Evolutionary conservation across 2,888 invertebrate species (phyloP), one percentile per base, ranked within the genome.

Genomic region (Dryadula phaetusa): DNA sequence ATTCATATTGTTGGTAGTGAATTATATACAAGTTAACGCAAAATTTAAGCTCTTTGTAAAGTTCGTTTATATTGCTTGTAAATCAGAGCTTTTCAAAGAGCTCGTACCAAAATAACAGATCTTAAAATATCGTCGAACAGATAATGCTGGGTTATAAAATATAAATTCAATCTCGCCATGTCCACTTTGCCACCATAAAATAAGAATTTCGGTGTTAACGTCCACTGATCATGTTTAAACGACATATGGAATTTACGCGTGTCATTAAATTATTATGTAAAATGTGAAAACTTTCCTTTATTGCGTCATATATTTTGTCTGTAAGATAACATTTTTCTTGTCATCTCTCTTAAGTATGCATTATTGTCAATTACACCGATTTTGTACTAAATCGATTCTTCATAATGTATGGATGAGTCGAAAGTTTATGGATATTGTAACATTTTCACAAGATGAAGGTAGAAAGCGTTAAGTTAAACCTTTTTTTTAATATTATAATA

Each of bases 231-330:
- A 63, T 53, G 34, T 28, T 49, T 67, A 53, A 64, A 60, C 37
- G 18, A 64, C 64, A 8, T 42, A 52, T 52, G 46, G 12, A 25
- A 61, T 37, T 52, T 60, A 53, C 18, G 47, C 53, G 56, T 53
- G 40, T 69, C 66, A 66, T 47, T 66, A 49, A 53, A 32, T 40
- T 62, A 66, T 69, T 66, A 69, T 62, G 52, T 53, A 63, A 63
- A 69, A 63, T 40, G 49, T 70, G 66, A 70, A 66, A 69, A 64
- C 60, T 64, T 54, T 60, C 66, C 66, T 66, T 68, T 61, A 44
- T 66, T 64, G 46, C 53, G 46, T 66, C 62, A 58, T 46, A 42
- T 61, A 62, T 70, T n/a, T 65, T 64, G 49, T 58, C 28, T 32
- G 56, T 54, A 20, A 37, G 25, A 40, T 65, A 37, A 56, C 56